A percentile compares a stretch with the other conserved stretches of the same genome.
Conservation (phyloP, 1,140 invertebrate species). For the Anastrepha obliqua region DNA sequence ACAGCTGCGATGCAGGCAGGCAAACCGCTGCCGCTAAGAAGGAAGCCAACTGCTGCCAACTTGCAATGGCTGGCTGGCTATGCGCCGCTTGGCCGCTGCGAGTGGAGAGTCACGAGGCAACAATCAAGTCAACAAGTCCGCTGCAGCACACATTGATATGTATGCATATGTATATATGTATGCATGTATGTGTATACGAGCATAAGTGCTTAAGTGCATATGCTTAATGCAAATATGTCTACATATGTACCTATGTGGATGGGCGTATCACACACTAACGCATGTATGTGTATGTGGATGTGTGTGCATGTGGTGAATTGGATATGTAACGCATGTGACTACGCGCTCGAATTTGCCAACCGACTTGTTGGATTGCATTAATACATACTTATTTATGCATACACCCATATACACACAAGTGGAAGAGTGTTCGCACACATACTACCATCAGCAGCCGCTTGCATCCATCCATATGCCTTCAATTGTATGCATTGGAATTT, state of each 20-base stretch:
- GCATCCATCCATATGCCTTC: background rate
- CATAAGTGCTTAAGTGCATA: conserved; percentile 22
- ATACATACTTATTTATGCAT: background rate
- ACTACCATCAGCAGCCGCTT: background rate
- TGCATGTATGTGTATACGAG: background rate
- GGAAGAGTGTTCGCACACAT: background rate
- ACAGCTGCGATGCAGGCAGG: background rate
- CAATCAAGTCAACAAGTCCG: conserved; percentile 43
- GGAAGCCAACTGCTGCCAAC: conserved; percentile 10
- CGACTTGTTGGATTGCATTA: conserved; percentile 43
- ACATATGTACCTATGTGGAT: background rate
- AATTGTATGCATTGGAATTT: conserved; percentile 7
- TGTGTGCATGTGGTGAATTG: no score
- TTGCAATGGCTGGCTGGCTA: background rate
- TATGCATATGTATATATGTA: no score
- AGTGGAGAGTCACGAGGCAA: background rate
- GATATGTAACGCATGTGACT: no score
- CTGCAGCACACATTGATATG: background rate
- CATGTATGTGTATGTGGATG: background rate
- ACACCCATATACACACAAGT: background rate
- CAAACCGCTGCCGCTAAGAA: background rate
- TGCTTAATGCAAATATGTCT: background rate
- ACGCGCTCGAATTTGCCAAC: background rate
- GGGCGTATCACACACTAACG: background rate
- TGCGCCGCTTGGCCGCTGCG: background rate